Evolutionary conservation across 2,888 invertebrate genomes (phyloP).

Genomic region (Osedax fenrisi): DNA sequence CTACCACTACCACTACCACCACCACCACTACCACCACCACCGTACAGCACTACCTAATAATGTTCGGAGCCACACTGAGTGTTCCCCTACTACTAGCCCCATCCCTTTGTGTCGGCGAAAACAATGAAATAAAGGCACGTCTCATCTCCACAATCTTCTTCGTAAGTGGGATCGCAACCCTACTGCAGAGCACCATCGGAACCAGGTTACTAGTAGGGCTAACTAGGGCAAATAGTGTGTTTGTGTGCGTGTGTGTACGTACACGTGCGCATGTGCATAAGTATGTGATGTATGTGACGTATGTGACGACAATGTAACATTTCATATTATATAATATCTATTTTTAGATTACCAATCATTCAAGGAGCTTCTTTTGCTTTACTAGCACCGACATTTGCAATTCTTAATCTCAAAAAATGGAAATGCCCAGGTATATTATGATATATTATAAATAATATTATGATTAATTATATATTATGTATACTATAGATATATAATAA

Average conservation of each 20-base stretch:
- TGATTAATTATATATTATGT: neutral
- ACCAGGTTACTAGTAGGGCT: conserved; percentile 43
- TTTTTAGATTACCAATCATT: conserved; percentile 35
- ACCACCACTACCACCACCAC: neutral
- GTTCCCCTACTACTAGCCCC: conserved; percentile 71
- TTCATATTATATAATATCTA: neutral
- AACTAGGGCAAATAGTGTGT: neutral
- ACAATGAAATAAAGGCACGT: conserved; percentile 43
- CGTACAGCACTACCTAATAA: conserved; percentile 54
- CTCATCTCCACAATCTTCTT: conserved; percentile 49
- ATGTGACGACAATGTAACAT: no score
- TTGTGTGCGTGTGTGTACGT: no score
- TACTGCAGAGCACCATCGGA: conserved; percentile 48
- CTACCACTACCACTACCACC: no score
- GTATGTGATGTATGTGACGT: no score
- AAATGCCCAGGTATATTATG: conserved; percentile 29
- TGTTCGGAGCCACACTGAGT: conserved; percentile 68
- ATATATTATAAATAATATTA: neutral
- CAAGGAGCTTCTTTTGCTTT: conserved; percentile 46
- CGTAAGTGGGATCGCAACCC: conserved; percentile 47
- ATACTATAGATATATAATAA: neutral
- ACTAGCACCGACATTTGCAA: conserved; percentile 42
- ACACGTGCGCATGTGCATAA: no score
- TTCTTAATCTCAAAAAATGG: conserved; percentile 36
- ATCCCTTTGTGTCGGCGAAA: conserved; percentile 62